Evolutionary conservation across 2,888 invertebrate species (phyloP).

Genomic region (Euplagia quadripunctaria): DNA sequence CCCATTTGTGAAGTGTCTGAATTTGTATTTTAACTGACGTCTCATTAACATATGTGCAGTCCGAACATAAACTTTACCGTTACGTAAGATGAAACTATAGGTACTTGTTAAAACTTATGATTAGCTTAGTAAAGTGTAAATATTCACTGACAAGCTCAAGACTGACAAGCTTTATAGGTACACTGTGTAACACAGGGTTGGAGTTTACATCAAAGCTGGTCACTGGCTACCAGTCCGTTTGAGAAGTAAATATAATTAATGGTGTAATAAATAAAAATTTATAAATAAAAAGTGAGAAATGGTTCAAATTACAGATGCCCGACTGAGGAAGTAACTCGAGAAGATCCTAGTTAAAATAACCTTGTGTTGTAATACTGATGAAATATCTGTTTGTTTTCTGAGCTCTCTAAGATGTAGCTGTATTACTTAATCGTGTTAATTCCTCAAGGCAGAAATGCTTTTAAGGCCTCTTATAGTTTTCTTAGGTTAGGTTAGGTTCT

Average conservation of each 20-base stretch:
- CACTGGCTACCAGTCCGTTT: background rate
- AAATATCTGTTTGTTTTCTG: too few relatives aligned
- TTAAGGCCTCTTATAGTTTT: too few relatives aligned
- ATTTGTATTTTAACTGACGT: conserved; percentile 18
- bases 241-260: background rate
- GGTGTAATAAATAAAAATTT: background rate
- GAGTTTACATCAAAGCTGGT: background rate
- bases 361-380: too few relatives aligned
- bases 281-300: too few relatives aligned
- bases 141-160: background rate
- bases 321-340: too few relatives aligned
- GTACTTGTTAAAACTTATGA: background rate
- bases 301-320: too few relatives aligned
- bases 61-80: background rate
- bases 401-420: too few relatives aligned
- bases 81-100: background rate
- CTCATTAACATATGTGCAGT: conserved; percentile 20
- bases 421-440: too few relatives aligned
- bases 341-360: too few relatives aligned
- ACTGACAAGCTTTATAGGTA: background rate
- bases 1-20: conserved; percentile 14
- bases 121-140: background rate
- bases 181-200: too few relatives aligned
- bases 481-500: too few relatives aligned
- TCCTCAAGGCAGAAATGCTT: too few relatives aligned